Evolutionary conservation across 2,113 vertebrate species (phyloP), one percentile per base, ranked within the genome.

Genomic region (Taurulus bubalis): DNA sequence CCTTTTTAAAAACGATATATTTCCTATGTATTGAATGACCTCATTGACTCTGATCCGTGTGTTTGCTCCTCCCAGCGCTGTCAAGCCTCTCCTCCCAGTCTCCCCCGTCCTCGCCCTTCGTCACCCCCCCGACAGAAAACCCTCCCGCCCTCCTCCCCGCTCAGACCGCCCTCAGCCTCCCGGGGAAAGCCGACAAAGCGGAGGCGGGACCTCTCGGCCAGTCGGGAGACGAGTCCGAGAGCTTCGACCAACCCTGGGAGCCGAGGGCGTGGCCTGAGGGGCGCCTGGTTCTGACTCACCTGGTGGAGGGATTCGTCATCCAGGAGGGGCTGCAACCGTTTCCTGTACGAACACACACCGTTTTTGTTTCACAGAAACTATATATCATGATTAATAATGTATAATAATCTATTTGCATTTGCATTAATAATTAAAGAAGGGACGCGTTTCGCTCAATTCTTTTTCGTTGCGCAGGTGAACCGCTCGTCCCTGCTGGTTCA

Each of bases 271-370:
- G 93, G 93, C 93, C 93, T 0, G 90, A 91, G 70, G 93, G 92
- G 2, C 83, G 85, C 1, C 85, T 90, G 82, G 92, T 99, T 76
- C 92, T 99, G 78, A 99, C 98, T 49, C 98, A 99, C 45, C 97
- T 99, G 82, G 98, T 99, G 30, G 98, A 99, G 89, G 98, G 98
- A 10, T 99, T 99, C 82, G 97, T 99, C 83, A 99, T 99, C 91
- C 98, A 99, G 94, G 98, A 99, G 81, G 98, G 98, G 0, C 93
- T 99, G 62, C 96, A 97, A 42, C 98, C 98, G 0, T 99, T 99
- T 92, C 98, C 98, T 91, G 98, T 99, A 95, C 92, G 96, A 85
- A 65, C 71, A 51, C 71, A 53, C 58, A 36, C 38, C 58, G 3
- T 28, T 58, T n/a, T 56, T 30, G 7, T 60, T 18, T 20, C 8